phyloP scores from a whole-genome alignment of 92 coral and sea anemone species.

The Ricordea florida region DNA sequence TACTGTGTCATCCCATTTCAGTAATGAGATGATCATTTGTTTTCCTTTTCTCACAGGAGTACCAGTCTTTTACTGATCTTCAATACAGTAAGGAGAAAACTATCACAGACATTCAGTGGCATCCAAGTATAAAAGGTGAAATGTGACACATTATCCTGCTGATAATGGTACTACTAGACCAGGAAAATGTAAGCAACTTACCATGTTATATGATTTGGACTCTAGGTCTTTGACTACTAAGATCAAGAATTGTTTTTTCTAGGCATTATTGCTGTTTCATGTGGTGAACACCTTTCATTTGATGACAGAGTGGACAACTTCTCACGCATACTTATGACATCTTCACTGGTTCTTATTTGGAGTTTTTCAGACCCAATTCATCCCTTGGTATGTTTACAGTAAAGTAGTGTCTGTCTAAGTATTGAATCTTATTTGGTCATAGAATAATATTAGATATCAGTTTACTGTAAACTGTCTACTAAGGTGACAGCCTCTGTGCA shows the following conservation, averaged over 20 bases:
- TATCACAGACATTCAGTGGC: conserved; percentile 94
- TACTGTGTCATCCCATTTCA: too few relatives aligned
- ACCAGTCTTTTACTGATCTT: conserved; percentile 98
- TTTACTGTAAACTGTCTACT: too few relatives aligned
- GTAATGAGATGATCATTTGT: neutral
- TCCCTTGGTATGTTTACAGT: conserved; percentile 77
- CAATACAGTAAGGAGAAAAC: conserved; percentile 96
- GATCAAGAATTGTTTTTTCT: too few relatives aligned
- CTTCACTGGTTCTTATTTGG: conserved; percentile 96
- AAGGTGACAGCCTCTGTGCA: too few relatives aligned
- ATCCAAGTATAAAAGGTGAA: conserved; percentile 90
- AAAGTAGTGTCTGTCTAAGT: neutral
- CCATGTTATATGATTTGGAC: too few relatives aligned
- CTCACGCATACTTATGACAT: conserved; percentile 95
- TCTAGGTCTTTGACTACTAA: too few relatives aligned
- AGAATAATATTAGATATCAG: too few relatives aligned
- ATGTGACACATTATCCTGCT: neutral
- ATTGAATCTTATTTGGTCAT: neutral
- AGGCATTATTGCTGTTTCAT: conserved; percentile 97
- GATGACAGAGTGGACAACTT: conserved; percentile 94
- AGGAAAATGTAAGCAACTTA: too few relatives aligned
- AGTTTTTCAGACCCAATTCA: conserved; percentile 99
- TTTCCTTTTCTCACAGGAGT: conserved; percentile 63
- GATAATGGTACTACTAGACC: neutral
- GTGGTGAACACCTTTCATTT: conserved; percentile 93